Conservation (phyloP, 1,140 invertebrate species). For the Penaeus vannamei region DNA sequence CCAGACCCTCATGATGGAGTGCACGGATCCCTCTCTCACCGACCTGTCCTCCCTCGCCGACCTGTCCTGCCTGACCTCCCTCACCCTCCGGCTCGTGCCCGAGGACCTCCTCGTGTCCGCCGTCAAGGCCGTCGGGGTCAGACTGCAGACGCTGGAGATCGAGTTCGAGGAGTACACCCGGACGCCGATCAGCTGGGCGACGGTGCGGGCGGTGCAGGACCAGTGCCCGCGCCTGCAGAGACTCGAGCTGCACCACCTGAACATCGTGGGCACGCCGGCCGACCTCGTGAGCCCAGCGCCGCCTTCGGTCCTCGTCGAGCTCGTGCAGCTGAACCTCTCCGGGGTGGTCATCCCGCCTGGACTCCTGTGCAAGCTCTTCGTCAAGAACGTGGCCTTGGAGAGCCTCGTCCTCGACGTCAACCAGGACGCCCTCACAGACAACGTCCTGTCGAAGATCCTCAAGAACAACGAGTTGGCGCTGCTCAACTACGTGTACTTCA, state of each 20-base stretch:
- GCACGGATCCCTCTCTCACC: conserved; percentile 28
- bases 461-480: conserved; percentile 5
- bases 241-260: conserved; percentile 32
- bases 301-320: conserved; percentile 7
- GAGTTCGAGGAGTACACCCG: conserved; percentile 44
- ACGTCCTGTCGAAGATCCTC: not conserved
- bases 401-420: conserved; percentile 35
- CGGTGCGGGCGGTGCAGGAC: not conserved
- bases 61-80: conserved; percentile 17
- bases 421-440: conserved; percentile 21
- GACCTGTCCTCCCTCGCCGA: conserved; percentile 4
- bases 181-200: conserved; percentile 27
- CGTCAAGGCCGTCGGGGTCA: not conserved
- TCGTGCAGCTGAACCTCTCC: conserved; percentile 30
- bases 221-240: conserved; percentile 29
- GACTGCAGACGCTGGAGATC: conserved; percentile 34
- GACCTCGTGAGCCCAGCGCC: not conserved
- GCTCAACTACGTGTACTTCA: conserved; percentile 21
- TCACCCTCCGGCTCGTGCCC: conserved; percentile 37
- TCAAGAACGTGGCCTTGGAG: conserved; percentile 19
- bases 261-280: not conserved
- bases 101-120: conserved; percentile 36
- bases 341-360: conserved; percentile 11
- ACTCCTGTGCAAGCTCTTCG: not conserved
- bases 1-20: conserved; percentile 48